Evolutionary conservation across 2,888 invertebrate genomes (phyloP).

Genomic region (Drosophila hamatofila): DNA sequence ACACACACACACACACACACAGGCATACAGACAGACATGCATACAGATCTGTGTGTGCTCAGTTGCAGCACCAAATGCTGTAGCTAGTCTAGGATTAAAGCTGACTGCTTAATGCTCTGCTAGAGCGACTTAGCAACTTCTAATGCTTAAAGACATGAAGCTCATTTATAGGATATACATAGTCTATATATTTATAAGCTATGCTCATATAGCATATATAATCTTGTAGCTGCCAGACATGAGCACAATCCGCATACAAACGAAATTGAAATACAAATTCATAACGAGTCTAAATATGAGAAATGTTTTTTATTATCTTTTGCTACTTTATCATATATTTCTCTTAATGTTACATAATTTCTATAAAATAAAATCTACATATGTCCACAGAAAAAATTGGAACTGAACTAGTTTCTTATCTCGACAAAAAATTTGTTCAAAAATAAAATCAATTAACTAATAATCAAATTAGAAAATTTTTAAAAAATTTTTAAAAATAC

Average conservation of each 20-base stretch:
- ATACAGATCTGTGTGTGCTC: conserved; percentile 33
- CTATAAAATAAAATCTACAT: too few species aligned
- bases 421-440: too few species aligned
- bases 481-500: too few species aligned
- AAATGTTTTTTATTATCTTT: too few species aligned
- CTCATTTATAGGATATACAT: not conserved
- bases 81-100: conserved; percentile 14
- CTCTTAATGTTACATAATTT: too few species aligned
- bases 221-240: not conserved
- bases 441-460: too few species aligned
- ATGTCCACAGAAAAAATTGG: too few species aligned
- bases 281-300: too few species aligned
- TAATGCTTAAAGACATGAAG: not conserved
- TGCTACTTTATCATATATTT: too few species aligned
- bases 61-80: conserved; percentile 28
- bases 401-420: too few species aligned
- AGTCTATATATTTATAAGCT: not conserved
- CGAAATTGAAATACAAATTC: too few species aligned
- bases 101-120: conserved; percentile 22
- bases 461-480: too few species aligned
- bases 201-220: not conserved
- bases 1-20: conserved; percentile 9
- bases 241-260: not conserved
- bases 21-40: conserved; percentile 9
- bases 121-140: not conserved